Evolutionary conservation across 2,797 vertebrate species (phyloP).

Genomic region (Pangasius mekongensis): DNA sequence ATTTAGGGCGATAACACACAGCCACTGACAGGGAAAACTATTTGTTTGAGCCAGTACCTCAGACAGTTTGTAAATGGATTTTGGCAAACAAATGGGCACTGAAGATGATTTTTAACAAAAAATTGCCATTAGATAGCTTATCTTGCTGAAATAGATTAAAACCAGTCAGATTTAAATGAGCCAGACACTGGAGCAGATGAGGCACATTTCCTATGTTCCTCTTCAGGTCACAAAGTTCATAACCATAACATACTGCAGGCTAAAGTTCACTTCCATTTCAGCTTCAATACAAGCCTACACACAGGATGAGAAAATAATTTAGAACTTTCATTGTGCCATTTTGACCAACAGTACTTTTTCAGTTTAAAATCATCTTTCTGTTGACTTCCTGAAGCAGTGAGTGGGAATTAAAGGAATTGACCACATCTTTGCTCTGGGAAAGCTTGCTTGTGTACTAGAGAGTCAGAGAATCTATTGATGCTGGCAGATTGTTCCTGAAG

Average conservation of each 20-base stretch:
- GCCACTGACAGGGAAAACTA: background rate
- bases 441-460: slow-evolving; percentile 15
- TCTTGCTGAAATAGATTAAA: background rate
- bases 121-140: background rate
- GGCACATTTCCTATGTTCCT: slow-evolving; percentile 21
- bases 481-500: background rate
- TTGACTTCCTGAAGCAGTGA: slow-evolving; percentile 7
- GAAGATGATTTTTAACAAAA: background rate
- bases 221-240: slow-evolving; percentile 41
- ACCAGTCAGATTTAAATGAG: slow-evolving; percentile 19
- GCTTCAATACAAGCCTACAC: slow-evolving; percentile 30
- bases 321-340: slow-evolving; percentile 3
- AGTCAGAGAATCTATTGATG: background rate
- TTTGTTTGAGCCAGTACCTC: background rate
- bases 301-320: slow-evolving; percentile 30
- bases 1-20: background rate
- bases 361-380: slow-evolving; percentile 4
- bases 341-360: slow-evolving; percentile 1
- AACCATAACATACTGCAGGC: slow-evolving; percentile 2
- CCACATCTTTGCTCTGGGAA: slow-evolving; percentile 21
- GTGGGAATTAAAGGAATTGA: slow-evolving; percentile 19
- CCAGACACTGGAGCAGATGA: slow-evolving; percentile 40
- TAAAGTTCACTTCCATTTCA: slow-evolving; percentile 47
- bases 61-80: background rate
- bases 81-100: background rate